A percentile compares a stretch with the other conserved stretches of the same genome.
Evolutionary conservation across 1,140 invertebrate genomes (phyloP).

Genomic region (Cyclina sinensis): DNA sequence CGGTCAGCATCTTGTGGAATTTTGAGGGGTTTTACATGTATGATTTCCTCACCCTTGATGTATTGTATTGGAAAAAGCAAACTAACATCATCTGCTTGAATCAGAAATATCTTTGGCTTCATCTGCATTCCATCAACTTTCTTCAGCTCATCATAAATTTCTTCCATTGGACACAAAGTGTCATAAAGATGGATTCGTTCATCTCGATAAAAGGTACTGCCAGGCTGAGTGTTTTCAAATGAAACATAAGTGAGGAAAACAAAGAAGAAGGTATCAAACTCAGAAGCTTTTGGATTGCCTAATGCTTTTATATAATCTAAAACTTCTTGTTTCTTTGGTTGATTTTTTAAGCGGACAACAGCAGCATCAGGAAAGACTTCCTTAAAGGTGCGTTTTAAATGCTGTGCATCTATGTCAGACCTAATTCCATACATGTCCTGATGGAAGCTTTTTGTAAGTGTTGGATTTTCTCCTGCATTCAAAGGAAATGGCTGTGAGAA

Average conservation of each 20-base stretch:
- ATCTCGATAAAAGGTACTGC: neutral
- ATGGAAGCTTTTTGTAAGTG: neutral
- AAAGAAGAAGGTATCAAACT: conserved; percentile 7
- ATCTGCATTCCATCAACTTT: neutral
- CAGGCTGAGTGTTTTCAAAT: neutral
- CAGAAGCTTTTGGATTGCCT: neutral
- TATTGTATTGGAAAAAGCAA: neutral
- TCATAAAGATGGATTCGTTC: conserved; percentile 9
- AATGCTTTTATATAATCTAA: neutral
- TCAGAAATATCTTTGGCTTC: conserved; percentile 11
- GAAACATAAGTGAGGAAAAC: neutral
- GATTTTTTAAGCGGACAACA: neutral
- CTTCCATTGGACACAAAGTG: neutral
- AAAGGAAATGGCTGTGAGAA: conserved; percentile 7
- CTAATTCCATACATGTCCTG: neutral
- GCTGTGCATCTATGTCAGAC: neutral
- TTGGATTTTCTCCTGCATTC: neutral
- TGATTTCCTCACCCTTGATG: neutral
- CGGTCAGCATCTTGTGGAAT: conserved; percentile 23
- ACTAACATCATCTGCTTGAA: neutral
- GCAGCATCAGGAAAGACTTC: neutral
- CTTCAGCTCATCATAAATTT: conserved; percentile 10
- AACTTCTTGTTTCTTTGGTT: neutral
- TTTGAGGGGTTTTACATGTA: neutral
- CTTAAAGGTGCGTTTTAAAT: neutral